Base-by-base conservation (phyloP, 1,140 invertebrate species). In the Aleiodes sp. region DNA sequence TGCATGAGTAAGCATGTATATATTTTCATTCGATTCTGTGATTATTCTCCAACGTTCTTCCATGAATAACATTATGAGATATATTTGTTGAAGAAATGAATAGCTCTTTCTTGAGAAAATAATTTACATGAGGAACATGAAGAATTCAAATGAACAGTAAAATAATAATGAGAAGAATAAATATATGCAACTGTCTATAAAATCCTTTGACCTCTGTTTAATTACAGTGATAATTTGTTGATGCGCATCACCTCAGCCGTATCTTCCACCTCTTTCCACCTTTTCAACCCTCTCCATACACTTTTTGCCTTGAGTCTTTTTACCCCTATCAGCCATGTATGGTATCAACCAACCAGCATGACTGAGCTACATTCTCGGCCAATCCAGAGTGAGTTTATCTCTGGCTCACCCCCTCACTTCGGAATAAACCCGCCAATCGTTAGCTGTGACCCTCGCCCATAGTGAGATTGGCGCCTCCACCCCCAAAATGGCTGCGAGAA, bases 401-500 rank as follows among this genome's bases (percentile, higher is more conserved):
- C 35, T 26, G 16, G 19, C 14, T 65, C 39, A 33, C 2, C 29
- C 62, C 16, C 12, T 31, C 21, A 24, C 31, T 24, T 10, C 21
- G 19, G 4, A 52, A 21, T 21, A 43, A 4, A 52, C 26, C 46
- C 46, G 12, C 46, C 46, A 52, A 52, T 52, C 12, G 10, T 1
- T 52, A 16, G 6, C 14, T 19, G 26, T 7, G 29, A 33, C 35
- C 37, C 62, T 29, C 62, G 35, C 16, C 37, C 46, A 52, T 52
- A 21, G 26, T 52, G 46, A 12, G 3, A 21, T 52, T 52, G 26
- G 21, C 21, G 46, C 46, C 71, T 75, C 81, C 84, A 83, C 81
- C 84, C 80, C 80, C 83, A 86, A 86, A 85, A 86, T 86, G 84
- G 84, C 84, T 84, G 82, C 82, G 39, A 56, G 79, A 84, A 83